Evolutionary conservation across 1,140 invertebrate species (phyloP).

Genomic region (Catajapyx aquilonaris): DNA sequence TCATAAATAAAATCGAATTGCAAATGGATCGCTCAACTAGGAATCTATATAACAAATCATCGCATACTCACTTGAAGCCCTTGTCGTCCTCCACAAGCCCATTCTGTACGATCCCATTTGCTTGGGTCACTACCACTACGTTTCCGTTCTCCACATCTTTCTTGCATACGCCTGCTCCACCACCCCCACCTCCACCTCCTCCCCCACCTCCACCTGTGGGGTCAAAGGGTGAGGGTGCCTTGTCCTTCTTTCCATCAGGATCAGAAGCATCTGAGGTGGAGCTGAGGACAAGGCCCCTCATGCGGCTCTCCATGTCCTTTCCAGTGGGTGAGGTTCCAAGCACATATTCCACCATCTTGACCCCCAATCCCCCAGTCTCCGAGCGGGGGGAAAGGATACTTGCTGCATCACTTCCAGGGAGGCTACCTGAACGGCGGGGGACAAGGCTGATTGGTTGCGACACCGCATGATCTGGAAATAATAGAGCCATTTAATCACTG

Average conservation of each 20-base stretch:
- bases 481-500: too few relatives aligned
- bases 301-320: slow-evolving; percentile 47
- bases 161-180: slow-evolving; percentile 18
- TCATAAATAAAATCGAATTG: too few relatives aligned
- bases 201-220: slow-evolving; percentile 15
- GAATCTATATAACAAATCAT: too few relatives aligned
- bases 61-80: slow-evolving; percentile 73
- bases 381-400: slow-evolving; percentile 43
- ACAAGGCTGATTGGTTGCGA: slow-evolving; percentile 50
- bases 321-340: slow-evolving; percentile 72
- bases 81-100: slow-evolving; percentile 74
- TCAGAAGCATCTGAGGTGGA: slow-evolving; percentile 19
- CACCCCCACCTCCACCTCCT: neutral
- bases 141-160: slow-evolving; percentile 29
- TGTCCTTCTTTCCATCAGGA: slow-evolving; percentile 37
- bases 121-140: slow-evolving; percentile 28
- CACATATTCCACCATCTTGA: slow-evolving; percentile 98
- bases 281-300: slow-evolving; percentile 46
- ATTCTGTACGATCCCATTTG: slow-evolving; percentile 53
- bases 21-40: too few relatives aligned
- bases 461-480: slow-evolving; percentile 44
- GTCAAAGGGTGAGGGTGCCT: slow-evolving; percentile 41
- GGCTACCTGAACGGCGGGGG: slow-evolving; percentile 32
- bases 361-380: slow-evolving; percentile 62
- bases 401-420: slow-evolving; percentile 28